Base-by-base conservation (phyloP, 2,888 invertebrate genomes). In the Drosophila pseudotalamancana region DNA sequence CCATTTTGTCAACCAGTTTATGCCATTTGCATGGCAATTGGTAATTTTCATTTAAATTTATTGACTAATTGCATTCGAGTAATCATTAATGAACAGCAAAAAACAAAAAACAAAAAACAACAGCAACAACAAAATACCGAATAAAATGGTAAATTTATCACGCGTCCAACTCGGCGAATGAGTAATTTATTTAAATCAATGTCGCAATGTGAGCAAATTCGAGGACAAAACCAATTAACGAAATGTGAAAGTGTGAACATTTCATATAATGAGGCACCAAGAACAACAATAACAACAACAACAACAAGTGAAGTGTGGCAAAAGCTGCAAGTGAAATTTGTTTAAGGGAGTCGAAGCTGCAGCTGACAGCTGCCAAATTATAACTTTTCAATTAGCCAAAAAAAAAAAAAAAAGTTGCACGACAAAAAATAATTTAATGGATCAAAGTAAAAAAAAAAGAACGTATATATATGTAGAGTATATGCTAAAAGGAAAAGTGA, bases 61-160 rank as follows among this genome's bases (percentile, higher is more conserved):
- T 87, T 87, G 79, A 72, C 74, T 82, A 82, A 85, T 87, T 83
- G 87, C 86, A 83, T 78, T 82, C 68, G 68, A 63, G 68, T 39
- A 25, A 51, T 60, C 32, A 14, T 83, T 81, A 84, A 84, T 84
- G 75, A 75, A 72, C 65, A 69, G 59, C 60, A n/a, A n/a, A n/a
- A n/a, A n/a, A n/a, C n/a, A n/a, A n/a, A n/a, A n/a, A 8, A 4
- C 6, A 9, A 1, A 19, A 29, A 43, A 29, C 18, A 4, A 18
- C 29, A 18, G 3, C 25, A 18, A 43, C 49, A 56, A 64, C 67
- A 8, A 77, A 77, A 76, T 66, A 85, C 60, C 78, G 68, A 79
- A 82, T 83, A 71, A 86, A 83, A 82, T 83, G 77, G 46, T 29
- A 61, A 72, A 85, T 81, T 83, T 85, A 76, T 87, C 76, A 87